Percentiles rank a stretch among this genome's conserved stretches.
Conservation (phyloP, 37 sponge, comb jelly and placozoan genomes). For the Hormiphora californensis region DNA sequence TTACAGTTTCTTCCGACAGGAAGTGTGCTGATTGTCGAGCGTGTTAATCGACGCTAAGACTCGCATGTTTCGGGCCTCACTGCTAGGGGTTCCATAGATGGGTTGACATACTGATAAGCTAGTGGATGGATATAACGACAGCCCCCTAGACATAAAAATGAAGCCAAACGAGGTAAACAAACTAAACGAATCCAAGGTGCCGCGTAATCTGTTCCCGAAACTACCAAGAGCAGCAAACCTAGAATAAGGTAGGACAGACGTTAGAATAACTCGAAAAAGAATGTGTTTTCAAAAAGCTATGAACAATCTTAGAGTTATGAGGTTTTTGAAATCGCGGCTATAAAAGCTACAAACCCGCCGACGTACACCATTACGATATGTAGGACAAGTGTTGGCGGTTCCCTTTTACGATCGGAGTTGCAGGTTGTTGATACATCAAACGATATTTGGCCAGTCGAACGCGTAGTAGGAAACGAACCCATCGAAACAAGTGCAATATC, state of each 20-base stretch:
- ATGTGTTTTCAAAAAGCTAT: not conserved
- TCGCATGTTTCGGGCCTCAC: not conserved
- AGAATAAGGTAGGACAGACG: not conserved
- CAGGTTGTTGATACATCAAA: not conserved
- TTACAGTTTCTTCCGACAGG: not conserved
- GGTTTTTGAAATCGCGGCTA: not conserved
- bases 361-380: not conserved
- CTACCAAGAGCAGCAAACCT: not conserved
- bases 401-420: not conserved
- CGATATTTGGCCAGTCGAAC: not conserved
- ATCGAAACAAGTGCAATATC: not conserved
- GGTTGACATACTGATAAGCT: not conserved
- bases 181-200: not conserved
- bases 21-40: constrained; percentile 9
- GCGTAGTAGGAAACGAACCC: not conserved
- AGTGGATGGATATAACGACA: not conserved
- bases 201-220: not conserved
- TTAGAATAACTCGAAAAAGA: not conserved
- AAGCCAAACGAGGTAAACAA: not conserved
- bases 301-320: constrained; percentile 11
- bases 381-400: not conserved
- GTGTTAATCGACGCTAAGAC: not conserved
- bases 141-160: not conserved
- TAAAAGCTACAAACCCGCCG: not conserved
- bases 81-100: not conserved